phyloP scores from a whole-genome alignment of 1,140 invertebrate species.

The Drepana arcuata region DNA sequence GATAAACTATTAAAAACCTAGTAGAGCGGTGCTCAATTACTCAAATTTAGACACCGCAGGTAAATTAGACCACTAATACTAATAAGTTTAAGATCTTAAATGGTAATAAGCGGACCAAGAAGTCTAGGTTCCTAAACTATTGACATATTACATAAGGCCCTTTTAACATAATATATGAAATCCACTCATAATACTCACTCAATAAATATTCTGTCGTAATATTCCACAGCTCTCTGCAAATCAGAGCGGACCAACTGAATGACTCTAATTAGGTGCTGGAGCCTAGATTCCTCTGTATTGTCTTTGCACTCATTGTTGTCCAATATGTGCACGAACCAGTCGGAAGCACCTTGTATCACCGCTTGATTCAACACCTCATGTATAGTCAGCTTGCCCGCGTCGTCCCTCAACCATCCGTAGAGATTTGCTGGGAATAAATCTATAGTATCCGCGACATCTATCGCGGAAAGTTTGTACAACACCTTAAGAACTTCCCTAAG shows the following conservation, averaged over 20 bases:
- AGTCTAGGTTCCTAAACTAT: no score
- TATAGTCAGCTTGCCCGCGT: conserved; percentile 73
- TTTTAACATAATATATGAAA: no score
- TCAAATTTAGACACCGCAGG: no score
- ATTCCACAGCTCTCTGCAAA: conserved; percentile 84
- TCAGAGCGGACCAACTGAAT: conserved; percentile 87
- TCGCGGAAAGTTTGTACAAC: conserved; percentile 72
- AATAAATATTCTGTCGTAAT: conserved; percentile 86
- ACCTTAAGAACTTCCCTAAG: conserved; percentile 81
- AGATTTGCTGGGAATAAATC: conserved; percentile 79
- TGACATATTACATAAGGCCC: no score
- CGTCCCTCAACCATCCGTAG: conserved; percentile 76
- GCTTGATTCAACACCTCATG: conserved; percentile 76
- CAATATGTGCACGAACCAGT: conserved; percentile 83
- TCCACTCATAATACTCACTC: conserved; percentile 74
- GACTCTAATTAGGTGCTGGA: conserved; percentile 86
- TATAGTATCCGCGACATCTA: conserved; percentile 74
- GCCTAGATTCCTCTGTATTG: conserved; percentile 74
- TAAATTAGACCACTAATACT: no score
- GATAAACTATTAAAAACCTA: no score
- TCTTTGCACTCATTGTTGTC: conserved; percentile 77
- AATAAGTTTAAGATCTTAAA: no score
- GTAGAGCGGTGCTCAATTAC: no score
- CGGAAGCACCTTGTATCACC: conserved; percentile 79
- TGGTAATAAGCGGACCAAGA: no score